phyloP scores from a whole-genome alignment of 2,113 vertebrate species.

The Pholis gunnellus region DNA sequence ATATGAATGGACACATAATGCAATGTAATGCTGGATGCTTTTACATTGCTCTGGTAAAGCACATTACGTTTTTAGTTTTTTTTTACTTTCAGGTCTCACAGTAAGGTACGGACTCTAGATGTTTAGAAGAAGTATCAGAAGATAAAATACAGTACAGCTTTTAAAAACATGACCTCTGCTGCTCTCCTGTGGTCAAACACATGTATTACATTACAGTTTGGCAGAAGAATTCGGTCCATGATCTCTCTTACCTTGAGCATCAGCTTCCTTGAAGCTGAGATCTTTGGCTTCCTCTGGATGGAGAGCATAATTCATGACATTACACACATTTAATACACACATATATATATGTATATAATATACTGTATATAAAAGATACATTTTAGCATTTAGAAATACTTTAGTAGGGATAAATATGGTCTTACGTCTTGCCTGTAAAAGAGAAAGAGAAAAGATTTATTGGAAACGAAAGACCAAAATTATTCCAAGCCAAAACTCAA shows the following conservation, averaged over 20 bases:
- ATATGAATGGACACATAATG: neutral
- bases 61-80: neutral
- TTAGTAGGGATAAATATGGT: neutral
- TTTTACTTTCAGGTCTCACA: neutral
- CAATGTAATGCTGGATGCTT: neutral
- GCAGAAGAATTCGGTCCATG: neutral
- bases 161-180: constrained; percentile 33
- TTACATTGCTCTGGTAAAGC: neutral
- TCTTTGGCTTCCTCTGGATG: constrained; percentile 91
- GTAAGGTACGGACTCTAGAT: neutral
- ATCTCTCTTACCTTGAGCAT: constrained; percentile 87
- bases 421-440: constrained; percentile 80
- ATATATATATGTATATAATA: neutral
- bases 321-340: neutral
- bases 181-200: constrained; percentile 38
- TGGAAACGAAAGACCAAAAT: neutral
- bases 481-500: neutral
- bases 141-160: too few relatives aligned
- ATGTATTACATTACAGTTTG: neutral
- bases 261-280: constrained; percentile 94
- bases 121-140: neutral
- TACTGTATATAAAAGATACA: too few relatives aligned
- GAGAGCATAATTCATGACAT: constrained; percentile 15
- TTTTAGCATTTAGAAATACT: neutral
- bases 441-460: neutral